phyloP scores from a whole-genome alignment of 2,888 invertebrate genomes.

The Cosmia trapezina region DNA sequence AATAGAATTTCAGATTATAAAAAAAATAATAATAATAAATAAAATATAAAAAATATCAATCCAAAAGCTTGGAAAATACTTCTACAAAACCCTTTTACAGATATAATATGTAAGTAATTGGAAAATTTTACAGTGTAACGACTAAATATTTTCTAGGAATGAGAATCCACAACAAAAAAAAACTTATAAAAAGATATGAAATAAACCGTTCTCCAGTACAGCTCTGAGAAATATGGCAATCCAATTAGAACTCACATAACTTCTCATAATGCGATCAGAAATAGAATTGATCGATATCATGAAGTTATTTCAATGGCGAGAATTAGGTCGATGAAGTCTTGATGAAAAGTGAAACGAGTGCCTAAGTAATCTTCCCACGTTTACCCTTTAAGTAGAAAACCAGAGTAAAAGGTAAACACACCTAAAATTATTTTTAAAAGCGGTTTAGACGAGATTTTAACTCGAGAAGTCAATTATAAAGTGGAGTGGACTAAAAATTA shows the following conservation, averaged over 20 bases:
- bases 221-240: slow-evolving; percentile 22
- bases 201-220: slow-evolving; percentile 2
- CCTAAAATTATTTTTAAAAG: background rate
- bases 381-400: slow-evolving; percentile 2
- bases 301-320: slow-evolving; percentile 7
- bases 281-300: slow-evolving; percentile 39
- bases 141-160: slow-evolving; percentile 5
- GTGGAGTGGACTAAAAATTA: background rate
- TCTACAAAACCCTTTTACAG: background rate
- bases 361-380: slow-evolving; percentile 5
- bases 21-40: too few relatives aligned
- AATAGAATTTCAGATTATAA: background rate
- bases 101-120: too few relatives aligned
- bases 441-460: background rate
- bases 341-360: background rate
- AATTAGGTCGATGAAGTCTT: slow-evolving; percentile 4
- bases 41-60: background rate
- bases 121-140: background rate
- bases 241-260: slow-evolving; percentile 32
- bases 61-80: background rate
- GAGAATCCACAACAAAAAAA: background rate
- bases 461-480: background rate
- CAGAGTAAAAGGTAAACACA: background rate
- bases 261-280: slow-evolving; percentile 31
- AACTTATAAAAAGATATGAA: background rate